Evolutionary conservation across 2,113 vertebrate genomes (phyloP), one percentile per base, ranked within the genome.

Genomic region (Danionella cerebrum): DNA sequence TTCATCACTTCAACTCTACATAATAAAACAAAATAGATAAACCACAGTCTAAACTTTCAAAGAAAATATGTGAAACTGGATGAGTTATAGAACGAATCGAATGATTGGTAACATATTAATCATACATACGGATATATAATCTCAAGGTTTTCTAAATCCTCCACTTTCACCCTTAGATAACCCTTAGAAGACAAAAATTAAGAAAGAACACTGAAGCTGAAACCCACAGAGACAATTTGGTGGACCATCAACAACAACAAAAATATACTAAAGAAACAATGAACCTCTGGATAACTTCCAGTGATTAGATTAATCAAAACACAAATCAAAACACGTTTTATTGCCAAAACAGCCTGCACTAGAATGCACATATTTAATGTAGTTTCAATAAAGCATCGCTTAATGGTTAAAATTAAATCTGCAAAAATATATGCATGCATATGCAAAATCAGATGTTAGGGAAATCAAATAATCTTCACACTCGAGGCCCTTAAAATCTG

Each of bases 251-350:
- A 14, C 42, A 11, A 16, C 48, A 63, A 63, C 31, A 41, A 48
- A 36, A 35, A 48, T 42, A 63, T 33, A 27, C 12, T 14, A 45
- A 63, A 63, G 18, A 48, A 63, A 33, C 29, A 36, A 48, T 22
- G 18, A 47, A 63, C 31, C 47, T 22, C 18, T 47, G 29, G 59
- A 63, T 19, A 48, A 47, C 7, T 6, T 63, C 45, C 12, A 35
- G 48, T 47, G 59, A 27, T 45, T 45, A 62, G 29, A 25, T 41
- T 45, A 48, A 48, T 63, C 41, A 63, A 63, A 63, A 35, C 18
- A 63, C 27, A 7, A 22, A 14, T 18, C 22, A 63, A 63, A 11
- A 44, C 57, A 35, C 25, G 21, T 12, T 9, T 33, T 33, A 36
- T 22, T 63, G n/a, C 14, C 39, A 31, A 60, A 60, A 45, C 11